Evolutionary conservation across 2,113 vertebrate genomes (phyloP).

Genomic region (Brachyhypopomus gauderio): DNA sequence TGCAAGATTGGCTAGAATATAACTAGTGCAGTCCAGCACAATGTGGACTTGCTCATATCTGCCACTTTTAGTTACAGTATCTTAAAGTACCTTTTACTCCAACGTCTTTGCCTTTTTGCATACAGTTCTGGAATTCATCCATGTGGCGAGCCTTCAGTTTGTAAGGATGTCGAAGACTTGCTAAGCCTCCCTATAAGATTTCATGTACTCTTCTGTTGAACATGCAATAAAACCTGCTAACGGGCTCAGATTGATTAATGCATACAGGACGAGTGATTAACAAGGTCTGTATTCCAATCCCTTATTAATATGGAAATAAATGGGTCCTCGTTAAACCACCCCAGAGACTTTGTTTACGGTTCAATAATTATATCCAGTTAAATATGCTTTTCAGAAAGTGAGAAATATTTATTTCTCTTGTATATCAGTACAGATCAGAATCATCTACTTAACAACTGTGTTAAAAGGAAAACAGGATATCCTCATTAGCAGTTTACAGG

Average conservation of each 20-base stretch:
- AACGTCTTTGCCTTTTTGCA: background rate
- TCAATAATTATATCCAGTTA: background rate
- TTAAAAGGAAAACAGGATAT: constrained; percentile 15
- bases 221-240: background rate
- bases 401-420: background rate
- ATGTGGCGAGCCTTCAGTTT: constrained; percentile 1
- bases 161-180: background rate
- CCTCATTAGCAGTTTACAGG: background rate
- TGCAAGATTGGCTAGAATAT: background rate
- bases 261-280: background rate
- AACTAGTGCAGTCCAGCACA: background rate
- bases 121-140: too few relatives aligned
- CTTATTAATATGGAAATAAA: background rate
- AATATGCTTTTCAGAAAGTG: background rate
- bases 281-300: background rate
- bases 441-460: constrained; percentile 6
- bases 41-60: background rate
- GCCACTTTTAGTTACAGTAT: constrained; percentile 1
- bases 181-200: background rate
- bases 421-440: constrained; percentile 1
- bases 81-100: background rate
- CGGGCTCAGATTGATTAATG: background rate
- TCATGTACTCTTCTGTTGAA: background rate
- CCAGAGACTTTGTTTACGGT: too few relatives aligned
- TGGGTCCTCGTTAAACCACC: too few relatives aligned